Evolutionary conservation across 2,797 vertebrate species (phyloP).

Genomic region (Ispidina picta): DNA sequence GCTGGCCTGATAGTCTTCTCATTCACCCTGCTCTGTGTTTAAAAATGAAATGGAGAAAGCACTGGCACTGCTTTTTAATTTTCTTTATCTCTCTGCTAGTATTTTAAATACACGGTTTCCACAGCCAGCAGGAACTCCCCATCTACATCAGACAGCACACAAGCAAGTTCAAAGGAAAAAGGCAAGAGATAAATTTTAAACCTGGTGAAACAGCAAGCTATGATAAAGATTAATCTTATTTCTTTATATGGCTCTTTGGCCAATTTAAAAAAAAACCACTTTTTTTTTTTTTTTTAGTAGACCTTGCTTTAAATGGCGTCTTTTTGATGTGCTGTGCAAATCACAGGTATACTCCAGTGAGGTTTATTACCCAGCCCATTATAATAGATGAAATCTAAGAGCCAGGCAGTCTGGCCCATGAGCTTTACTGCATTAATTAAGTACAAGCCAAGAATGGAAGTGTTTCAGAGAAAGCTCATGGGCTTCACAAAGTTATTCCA

Average conservation of each 20-base stretch:
- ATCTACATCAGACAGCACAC: background rate
- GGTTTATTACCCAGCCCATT: background rate
- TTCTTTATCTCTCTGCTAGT: background rate
- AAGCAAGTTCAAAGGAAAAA: background rate
- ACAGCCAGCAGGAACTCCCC: background rate
- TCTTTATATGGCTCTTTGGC: background rate
- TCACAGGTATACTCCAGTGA: background rate
- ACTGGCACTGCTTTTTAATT: background rate
- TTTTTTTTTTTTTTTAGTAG: background rate
- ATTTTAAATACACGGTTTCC: background rate
- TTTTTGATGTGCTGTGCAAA: background rate
- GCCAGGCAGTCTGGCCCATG: background rate
- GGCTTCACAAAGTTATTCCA: background rate
- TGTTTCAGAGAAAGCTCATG: background rate
- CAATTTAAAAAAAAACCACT: background rate
- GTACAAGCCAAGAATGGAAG: background rate
- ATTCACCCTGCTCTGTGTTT: background rate
- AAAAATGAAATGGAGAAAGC: background rate
- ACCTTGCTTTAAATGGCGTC: background rate
- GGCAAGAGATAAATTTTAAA: background rate
- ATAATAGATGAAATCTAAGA: background rate
- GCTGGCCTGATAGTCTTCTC: background rate
- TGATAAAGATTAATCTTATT: background rate
- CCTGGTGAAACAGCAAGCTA: background rate
- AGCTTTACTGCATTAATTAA: rapidly evolving